Evolutionary conservation across 2,797 vertebrate species (phyloP).

Genomic region (Cercopithecus hamlyni): DNA sequence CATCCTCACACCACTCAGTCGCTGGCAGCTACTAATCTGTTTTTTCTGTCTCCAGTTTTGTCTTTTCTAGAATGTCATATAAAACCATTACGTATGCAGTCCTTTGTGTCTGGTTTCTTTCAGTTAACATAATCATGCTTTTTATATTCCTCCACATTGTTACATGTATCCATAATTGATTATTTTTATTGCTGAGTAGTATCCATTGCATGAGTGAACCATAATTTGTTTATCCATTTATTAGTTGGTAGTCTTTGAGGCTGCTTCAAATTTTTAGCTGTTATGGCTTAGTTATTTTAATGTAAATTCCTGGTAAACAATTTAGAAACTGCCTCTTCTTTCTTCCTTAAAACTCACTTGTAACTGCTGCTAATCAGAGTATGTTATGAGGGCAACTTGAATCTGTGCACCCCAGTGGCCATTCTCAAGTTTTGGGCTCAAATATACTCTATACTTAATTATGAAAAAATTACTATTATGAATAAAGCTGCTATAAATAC

Average conservation of each 20-base stretch:
- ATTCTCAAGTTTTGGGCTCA: background rate
- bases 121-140: background rate
- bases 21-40: background rate
- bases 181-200: background rate
- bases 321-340: background rate
- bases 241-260: background rate
- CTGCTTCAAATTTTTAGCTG: background rate
- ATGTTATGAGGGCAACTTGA: background rate
- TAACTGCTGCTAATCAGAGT: background rate
- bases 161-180: background rate
- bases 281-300: background rate
- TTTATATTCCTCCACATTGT: background rate
- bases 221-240: background rate
- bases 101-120: background rate
- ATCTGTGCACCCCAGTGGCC: background rate
- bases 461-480: background rate
- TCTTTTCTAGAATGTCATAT: background rate
- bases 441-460: background rate
- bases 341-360: background rate
- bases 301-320: background rate
- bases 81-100: background rate
- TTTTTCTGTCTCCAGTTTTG: background rate
- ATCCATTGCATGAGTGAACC: background rate
- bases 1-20: background rate
- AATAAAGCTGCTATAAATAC: constrained; percentile 37